Percentiles rank a stretch among this genome's conserved stretches.
Conservation (phyloP, 1,140 invertebrate genomes). For the Drosophila paulistorum region DNA sequence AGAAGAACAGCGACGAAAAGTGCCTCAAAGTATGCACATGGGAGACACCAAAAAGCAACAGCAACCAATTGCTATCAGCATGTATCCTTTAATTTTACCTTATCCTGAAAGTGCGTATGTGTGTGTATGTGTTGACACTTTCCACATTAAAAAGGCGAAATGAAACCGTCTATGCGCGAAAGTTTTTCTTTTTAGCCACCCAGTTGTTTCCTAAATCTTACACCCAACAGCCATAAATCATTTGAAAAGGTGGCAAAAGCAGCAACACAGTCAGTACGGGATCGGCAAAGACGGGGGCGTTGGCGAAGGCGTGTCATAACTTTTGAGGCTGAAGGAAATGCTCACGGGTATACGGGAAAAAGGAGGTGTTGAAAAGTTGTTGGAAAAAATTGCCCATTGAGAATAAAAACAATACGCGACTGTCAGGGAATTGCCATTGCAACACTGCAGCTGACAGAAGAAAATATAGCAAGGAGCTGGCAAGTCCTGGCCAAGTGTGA, state of each 20-base stretch:
- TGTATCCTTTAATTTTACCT: conserved; percentile 26
- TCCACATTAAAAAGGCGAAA: conserved; percentile 25
- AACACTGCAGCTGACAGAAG: conserved; percentile 72
- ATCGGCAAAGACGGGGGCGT: neutral
- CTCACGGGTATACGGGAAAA: conserved; percentile 49
- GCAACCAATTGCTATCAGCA: conserved; percentile 11
- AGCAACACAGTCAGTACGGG: conserved; percentile 2
- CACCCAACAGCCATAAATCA: conserved; percentile 75
- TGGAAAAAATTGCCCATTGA: conserved; percentile 52
- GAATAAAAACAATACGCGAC: conserved; percentile 15
- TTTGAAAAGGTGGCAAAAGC: conserved; percentile 66
- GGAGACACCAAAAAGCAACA: conserved; percentile 64
- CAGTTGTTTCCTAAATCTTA: conserved; percentile 26
- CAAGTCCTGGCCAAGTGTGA: conserved; percentile 5
- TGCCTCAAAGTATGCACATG: conserved; percentile 74
- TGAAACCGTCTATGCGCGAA: conserved; percentile 29
- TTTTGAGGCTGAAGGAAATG: conserved; percentile 41
- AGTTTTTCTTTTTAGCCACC: conserved; percentile 31
- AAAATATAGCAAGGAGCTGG: conserved; percentile 16
- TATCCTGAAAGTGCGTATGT: neutral
- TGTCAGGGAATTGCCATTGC: conserved; percentile 28
- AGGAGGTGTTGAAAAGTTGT: conserved; percentile 55
- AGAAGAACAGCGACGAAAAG: conserved; percentile 60
- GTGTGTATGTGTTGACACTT: conserved; percentile 8
- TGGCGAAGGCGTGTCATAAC: conserved; percentile 70